Evolutionary conservation across 2,888 invertebrate species (phyloP), one percentile per base, ranked within the genome.

Genomic region (Drosophila nigricruria): DNA sequence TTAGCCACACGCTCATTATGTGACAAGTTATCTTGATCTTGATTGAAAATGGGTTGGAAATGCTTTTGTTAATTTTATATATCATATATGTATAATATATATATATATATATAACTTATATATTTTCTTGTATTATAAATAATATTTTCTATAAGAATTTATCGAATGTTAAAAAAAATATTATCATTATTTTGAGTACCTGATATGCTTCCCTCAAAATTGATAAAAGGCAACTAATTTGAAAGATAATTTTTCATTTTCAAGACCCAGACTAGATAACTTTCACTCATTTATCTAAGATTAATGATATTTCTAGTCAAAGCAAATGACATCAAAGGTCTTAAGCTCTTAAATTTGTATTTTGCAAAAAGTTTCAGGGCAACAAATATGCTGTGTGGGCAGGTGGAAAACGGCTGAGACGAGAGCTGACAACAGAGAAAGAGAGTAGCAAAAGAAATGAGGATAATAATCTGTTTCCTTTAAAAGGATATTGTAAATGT

Each of bases 271-370:
- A 5, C 38, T 9, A n/a, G n/a, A 38, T n/a, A 38, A 38, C n/a
- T 38, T n/a, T 38, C 9, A 16, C n/a, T 38, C 18, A n/a, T 3
- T n/a, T 38, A 38, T 6, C 8, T 38, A 38, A 38, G n/a, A 38
- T 38, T 38, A 38, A 38, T 38, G n/a, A 38, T 38, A 38, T 38
- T 38, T 38, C 38, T 38, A 38, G 38, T 38, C 2, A 38, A 38
- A 38, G 9, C 9, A 38, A 9, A 38, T 38, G 38, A 38, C 34
- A 34, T 14, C 12, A 34, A 34, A 34, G 34, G 14, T 14, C 12
- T 34, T 14, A 34, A 34, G 3, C 38, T n/a, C n/a, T 38, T n/a
- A n/a, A n/a, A n/a, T 38, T 38, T n/a, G 38, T 38, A n/a, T 9
- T 38, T 38, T 38, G n/a, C 16, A n/a, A 38, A 38, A 38, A 38